phyloP scores from a whole-genome alignment of 2,888 invertebrate species.

The Siphonodentalium dalli region DNA sequence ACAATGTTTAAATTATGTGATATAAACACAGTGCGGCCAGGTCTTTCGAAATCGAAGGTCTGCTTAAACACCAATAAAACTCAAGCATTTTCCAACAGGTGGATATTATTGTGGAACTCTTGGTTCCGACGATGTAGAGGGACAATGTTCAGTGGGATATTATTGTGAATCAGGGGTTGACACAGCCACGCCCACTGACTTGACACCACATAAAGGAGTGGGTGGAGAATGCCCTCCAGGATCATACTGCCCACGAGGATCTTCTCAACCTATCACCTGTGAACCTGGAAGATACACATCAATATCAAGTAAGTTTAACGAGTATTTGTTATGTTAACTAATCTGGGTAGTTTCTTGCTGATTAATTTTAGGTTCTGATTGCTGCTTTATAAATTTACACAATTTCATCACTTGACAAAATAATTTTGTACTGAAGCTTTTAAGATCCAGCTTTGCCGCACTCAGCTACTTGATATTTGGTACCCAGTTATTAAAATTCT shows the following conservation, averaged over 20 bases:
- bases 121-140: slow-evolving; percentile 46
- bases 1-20: no score
- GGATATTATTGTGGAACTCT: slow-evolving; percentile 56
- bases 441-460: no score
- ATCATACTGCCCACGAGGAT: slow-evolving; percentile 55
- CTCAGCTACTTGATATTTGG: no score
- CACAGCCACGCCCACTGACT: slow-evolving; percentile 41
- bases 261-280: slow-evolving; percentile 42
- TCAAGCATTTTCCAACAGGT: slow-evolving; percentile 44
- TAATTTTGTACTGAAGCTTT: no score
- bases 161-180: slow-evolving; percentile 53
- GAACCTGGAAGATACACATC: slow-evolving; percentile 51
- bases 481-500: no score
- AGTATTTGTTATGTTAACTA: no score
- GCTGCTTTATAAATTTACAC: no score
- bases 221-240: slow-evolving; percentile 55
- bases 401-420: no score
- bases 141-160: slow-evolving; percentile 45
- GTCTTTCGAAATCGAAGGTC: no score
- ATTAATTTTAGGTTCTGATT: no score
- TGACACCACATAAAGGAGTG: slow-evolving; percentile 38
- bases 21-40: neutral
- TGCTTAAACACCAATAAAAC: no score
- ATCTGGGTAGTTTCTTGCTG: no score
- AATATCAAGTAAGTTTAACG: slow-evolving; percentile 36